A percentile compares a stretch with the other conserved stretches of the same genome.
Conservation (phyloP, 2,113 vertebrate genomes). For the Bucco capensis region DNA sequence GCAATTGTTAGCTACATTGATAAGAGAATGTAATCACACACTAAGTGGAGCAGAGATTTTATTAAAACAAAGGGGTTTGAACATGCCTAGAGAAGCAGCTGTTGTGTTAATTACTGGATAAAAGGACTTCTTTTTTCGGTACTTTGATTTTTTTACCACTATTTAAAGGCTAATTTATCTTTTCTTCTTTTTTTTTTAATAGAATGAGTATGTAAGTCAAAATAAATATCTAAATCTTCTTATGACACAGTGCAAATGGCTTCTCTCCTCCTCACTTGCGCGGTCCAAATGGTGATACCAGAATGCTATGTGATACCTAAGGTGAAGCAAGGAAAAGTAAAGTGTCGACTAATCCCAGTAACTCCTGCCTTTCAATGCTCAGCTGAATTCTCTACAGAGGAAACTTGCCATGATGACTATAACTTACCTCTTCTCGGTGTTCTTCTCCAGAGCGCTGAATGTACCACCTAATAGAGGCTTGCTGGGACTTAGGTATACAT, state of each 20-base stretch:
- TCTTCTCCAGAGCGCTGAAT: slow-evolving; percentile 85
- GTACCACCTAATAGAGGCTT: slow-evolving; percentile 92
- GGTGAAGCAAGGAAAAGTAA: slow-evolving; percentile 35
- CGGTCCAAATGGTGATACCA: slow-evolving; percentile 16
- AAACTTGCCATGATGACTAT: slow-evolving; percentile 4
- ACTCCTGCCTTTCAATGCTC: slow-evolving; percentile 6
- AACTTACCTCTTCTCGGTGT: slow-evolving; percentile 88
- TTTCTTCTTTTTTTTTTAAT: neutral
- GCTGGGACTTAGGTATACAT: slow-evolving; percentile 94
- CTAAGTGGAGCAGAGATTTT: neutral
- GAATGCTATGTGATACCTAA: slow-evolving; percentile 10
- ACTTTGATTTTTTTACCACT: neutral
- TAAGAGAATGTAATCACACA: neutral
- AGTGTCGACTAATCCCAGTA: slow-evolving; percentile 10
- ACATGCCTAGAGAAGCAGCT: neutral
- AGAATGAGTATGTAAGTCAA: neutral
- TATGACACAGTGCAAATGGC: neutral
- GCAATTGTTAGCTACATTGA: neutral
- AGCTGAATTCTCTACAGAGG: slow-evolving; percentile 6
- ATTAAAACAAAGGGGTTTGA: neutral
- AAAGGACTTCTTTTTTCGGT: neutral
- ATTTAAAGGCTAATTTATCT: neutral
- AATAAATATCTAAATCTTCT: neutral
- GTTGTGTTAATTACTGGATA: neutral
- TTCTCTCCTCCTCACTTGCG: neutral